Percentiles rank a stretch among this genome's conserved stretches.
These are phyloP conservation scores for Myotis planiceps DNA, from an alignment of 2,797 vertebrate genomes.

Conservation along the genomic window DNA sequence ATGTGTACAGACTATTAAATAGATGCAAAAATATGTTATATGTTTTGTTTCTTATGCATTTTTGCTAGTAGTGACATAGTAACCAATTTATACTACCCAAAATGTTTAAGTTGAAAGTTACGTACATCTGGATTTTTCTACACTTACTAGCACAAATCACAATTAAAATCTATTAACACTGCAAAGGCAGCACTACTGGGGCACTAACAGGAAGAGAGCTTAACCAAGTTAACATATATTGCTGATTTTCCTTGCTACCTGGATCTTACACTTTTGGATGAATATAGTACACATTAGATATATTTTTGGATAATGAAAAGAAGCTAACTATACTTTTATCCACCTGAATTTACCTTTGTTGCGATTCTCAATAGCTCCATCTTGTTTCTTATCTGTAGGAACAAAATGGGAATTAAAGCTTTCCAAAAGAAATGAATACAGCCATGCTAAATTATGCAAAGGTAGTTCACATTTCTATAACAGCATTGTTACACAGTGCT, in stretches of 20 bases:
- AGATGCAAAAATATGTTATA: background rate
- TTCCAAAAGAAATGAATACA: slow-evolving; percentile 76
- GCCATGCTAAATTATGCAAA: slow-evolving; percentile 69
- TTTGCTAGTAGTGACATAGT: background rate
- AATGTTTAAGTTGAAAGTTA: background rate
- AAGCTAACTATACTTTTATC: slow-evolving; percentile 19
- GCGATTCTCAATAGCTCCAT: slow-evolving; percentile 95
- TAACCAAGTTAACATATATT: background rate
- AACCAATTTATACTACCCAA: background rate
- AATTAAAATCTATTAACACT: background rate
- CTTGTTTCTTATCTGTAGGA: slow-evolving; percentile 97
- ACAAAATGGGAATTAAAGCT: slow-evolving; percentile 74
- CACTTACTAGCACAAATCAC: background rate
- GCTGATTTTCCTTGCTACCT: background rate
- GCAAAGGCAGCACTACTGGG: background rate
- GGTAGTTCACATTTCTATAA: slow-evolving; percentile 68
- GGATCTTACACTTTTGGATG: slow-evolving; percentile 14
- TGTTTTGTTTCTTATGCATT: background rate
- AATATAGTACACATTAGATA: background rate
- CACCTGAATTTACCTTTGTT: slow-evolving; percentile 94
- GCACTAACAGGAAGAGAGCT: background rate
- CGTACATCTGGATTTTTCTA: background rate
- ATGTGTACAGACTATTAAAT: background rate
- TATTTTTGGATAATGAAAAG: slow-evolving; percentile 45
- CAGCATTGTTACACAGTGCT: slow-evolving; percentile 42